Evolutionary conservation across 1,140 invertebrate genomes (phyloP).

Genomic region (Drosophila pectinifera): DNA sequence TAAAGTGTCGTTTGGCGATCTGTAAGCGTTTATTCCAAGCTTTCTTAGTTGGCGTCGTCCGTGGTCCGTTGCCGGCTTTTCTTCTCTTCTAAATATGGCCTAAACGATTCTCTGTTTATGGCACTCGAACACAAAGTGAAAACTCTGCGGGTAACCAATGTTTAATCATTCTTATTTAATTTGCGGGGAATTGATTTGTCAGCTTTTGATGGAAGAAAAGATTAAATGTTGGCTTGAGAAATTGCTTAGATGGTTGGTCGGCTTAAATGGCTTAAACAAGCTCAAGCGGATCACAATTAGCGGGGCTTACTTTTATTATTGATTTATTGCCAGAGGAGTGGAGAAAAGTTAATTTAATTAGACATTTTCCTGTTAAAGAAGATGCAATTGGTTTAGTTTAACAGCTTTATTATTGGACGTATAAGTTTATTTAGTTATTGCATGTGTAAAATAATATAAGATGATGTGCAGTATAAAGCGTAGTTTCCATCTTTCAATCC

Average conservation of each 20-base stretch:
- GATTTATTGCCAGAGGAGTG: slow-evolving; percentile 1
- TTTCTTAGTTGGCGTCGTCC: slow-evolving; percentile 32
- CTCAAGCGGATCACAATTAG: slow-evolving; percentile 32
- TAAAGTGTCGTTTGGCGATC: slow-evolving; percentile 69
- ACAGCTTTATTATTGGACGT: not conserved
- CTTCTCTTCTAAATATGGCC: slow-evolving; percentile 55
- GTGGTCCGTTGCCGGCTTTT: not conserved
- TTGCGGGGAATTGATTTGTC: slow-evolving; percentile 43
- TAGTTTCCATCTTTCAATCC: no score
- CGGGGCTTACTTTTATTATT: slow-evolving; percentile 2
- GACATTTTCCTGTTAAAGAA: not conserved
- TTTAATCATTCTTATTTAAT: slow-evolving; percentile 46
- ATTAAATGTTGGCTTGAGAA: slow-evolving; percentile 16
- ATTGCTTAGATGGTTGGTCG: slow-evolving; percentile 20
- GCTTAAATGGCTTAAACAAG: slow-evolving; percentile 30
- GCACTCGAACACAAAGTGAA: slow-evolving; percentile 40
- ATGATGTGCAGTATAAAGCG: not conserved
- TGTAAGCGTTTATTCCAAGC: slow-evolving; percentile 55
- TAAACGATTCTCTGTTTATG: slow-evolving; percentile 46
- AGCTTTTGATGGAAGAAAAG: slow-evolving; percentile 22
- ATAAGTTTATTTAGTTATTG: no score
- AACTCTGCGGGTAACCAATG: slow-evolving; percentile 9
- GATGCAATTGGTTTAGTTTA: not conserved
- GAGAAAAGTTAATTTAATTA: not conserved
- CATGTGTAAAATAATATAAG: no score